Evolutionary conservation across 2,797 vertebrate species (phyloP).

Genomic region (Falco columbarius): DNA sequence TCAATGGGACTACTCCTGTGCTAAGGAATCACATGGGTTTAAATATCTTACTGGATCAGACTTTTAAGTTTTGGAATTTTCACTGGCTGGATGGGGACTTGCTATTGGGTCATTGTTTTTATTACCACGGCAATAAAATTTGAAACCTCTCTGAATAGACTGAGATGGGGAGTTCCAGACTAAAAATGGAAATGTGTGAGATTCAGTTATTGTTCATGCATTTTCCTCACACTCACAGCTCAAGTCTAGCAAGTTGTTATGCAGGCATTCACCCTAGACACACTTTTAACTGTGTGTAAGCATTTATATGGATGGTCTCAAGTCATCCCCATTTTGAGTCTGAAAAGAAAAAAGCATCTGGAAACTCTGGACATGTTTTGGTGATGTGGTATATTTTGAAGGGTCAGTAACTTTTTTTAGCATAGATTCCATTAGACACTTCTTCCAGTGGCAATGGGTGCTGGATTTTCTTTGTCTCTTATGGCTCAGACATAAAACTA

Average conservation of each 20-base stretch:
- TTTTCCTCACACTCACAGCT: constrained; percentile 9
- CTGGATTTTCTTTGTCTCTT: not conserved
- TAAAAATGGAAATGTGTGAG: constrained; percentile 51
- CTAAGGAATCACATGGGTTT: constrained; percentile 5
- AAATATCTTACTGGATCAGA: constrained; percentile 18
- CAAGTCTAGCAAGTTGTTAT: not conserved
- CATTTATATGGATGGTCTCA: not conserved
- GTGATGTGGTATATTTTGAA: not conserved
- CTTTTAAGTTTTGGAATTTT: constrained; percentile 28
- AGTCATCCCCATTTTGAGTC: not conserved
- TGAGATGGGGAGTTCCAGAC: constrained; percentile 5
- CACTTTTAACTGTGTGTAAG: not conserved
- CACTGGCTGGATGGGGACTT: constrained; percentile 13
- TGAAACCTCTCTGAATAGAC: not conserved
- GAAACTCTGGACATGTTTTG: not conserved
- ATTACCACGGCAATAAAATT: constrained; percentile 39
- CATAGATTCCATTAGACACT: not conserved
- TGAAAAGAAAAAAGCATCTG: not conserved
- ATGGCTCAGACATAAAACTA: not conserved
- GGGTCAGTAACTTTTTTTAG: not conserved
- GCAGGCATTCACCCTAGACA: not conserved
- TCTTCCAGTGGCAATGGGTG: not conserved
- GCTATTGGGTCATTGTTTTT: constrained; percentile 51
- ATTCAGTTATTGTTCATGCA: constrained; percentile 37
- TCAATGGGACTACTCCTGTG: not conserved